Evolutionary conservation across 1,140 invertebrate genomes (phyloP), one percentile per base, ranked within the genome.

Genomic region (Drosophila subobscura): DNA sequence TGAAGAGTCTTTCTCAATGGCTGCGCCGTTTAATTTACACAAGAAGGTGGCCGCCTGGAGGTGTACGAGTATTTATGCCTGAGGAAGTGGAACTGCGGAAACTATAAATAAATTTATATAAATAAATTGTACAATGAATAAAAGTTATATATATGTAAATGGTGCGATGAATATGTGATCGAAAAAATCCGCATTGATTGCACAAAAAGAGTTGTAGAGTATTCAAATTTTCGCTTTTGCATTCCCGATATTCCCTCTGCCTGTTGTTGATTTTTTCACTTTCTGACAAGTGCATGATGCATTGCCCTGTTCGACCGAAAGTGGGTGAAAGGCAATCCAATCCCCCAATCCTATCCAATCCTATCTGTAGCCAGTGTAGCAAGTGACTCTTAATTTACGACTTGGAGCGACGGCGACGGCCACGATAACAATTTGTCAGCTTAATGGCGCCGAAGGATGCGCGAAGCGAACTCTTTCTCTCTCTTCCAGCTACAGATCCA

Each of bases 211-310:
- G 3, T 29, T 2, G 29, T 29, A 37, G 65, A 42, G 63, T 41
- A 68, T 68, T n/a, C 5, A 6, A 5, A 0, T 3, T 6, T 20
- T 29, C 5, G 6, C 25, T 8, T 8, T 41, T 7, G n/a, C 14
- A 72, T 41, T 52, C 20, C 16, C 16, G 16, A 20, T 60, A n/a
- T n/a, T 27, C 40, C 27, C 8, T 45, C 33, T 41, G n/a, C n/a
- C 44, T 61, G 61, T 49, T 74, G 47, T 72, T 60, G 50, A 52
- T 70, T 64, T 58, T 55, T 63, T 65, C 52, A 42, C 72, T 61
- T 77, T 81, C 65, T 88, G 83, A 88, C 83, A 88, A 88, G 78
- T 88, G 83, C 83, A 88, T 88, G 83, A 88, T 88, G 83, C 83
- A 88, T 88, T 83, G 83, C 78, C 66, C 60, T 47, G 50, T 45